Base-by-base conservation (phyloP, 2,888 invertebrate species). In the Drosophila bunnanda region DNA sequence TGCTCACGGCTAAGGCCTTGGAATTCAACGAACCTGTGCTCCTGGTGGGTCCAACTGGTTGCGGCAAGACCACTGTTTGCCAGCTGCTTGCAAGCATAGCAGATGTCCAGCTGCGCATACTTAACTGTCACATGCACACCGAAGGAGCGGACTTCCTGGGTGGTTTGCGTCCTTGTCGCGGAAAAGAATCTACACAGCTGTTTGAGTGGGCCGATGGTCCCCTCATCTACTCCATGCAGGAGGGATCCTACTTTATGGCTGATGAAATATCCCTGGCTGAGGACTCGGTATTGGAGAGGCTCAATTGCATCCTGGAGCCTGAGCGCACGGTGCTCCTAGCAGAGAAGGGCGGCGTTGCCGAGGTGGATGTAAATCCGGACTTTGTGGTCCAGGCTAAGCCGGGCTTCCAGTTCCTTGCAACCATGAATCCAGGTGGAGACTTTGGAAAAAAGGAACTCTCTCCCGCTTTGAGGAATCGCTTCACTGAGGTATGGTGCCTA, bases 341-440 rank as follows among this genome's bases (percentile, higher is more conserved):
- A 0, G 99, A 99, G 93, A 97, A 98, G 91, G 96, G 97, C 9
- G 95, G 94, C 60, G 95, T 94, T 53, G 89, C 94, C 0, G 85
- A 87, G 25, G 93, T 93, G 66, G 82, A 86, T 38, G 82, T 90
- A 3, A 81, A 90, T 6, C 90, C 92, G 70, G 94, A 94, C 32
- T 93, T 94, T 54, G 93, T 95, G 34, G 93, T 96, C 4, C 94
- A 96, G 44, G 94, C 95, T 0, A 96, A 96, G 62, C 91, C 94
- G 8, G 94, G 95, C 12, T 99, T 99, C 91, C 95, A 97, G 82
- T 97, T 99, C 88, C 94, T 99, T 66, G 98, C 98, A 2, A 99
- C 99, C 0, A 99, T 99, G 99, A 99, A 99, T 93, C 99, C 99
- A 9, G 99, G 99, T 13, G 99, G 99, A 1, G 99, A 99, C 93